These are phyloP conservation scores for Nasonia oneida DNA, from an alignment of 2,888 invertebrate species.

Conservation along the genomic window DNA sequence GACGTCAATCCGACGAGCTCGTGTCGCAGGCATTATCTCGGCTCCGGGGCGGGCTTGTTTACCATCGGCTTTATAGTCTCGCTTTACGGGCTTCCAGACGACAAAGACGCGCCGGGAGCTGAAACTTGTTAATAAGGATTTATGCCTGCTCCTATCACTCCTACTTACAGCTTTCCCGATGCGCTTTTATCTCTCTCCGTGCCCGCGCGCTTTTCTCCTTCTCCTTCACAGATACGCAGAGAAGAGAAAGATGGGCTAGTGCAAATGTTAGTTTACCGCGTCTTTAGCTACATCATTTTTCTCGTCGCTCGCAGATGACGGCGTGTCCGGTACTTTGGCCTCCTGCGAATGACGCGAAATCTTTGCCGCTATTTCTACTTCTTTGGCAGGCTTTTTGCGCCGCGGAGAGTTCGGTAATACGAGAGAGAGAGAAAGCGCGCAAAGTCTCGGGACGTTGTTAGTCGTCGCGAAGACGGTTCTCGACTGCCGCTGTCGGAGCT, in stretches of 20 bases:
- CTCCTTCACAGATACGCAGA: background rate
- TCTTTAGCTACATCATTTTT: conserved; percentile 45
- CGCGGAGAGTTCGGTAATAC: background rate
- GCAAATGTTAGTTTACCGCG: conserved; percentile 41
- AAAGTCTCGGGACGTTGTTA: conserved; percentile 1
- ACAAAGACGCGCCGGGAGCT: background rate
- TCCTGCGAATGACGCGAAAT: conserved; percentile 58
- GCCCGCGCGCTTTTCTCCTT: too few species aligned
- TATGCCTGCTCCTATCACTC: background rate
- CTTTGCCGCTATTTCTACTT: conserved; percentile 47
- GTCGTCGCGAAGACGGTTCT: background rate
- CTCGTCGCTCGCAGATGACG: conserved; percentile 9
- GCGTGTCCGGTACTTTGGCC: conserved; percentile 53
- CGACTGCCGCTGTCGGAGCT: conserved; percentile 6
- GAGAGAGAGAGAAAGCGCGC: background rate
- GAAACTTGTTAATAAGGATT: conserved; percentile 55
- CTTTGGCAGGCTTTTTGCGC: background rate
- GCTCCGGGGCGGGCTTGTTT: conserved; percentile 23
- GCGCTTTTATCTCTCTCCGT: conserved; percentile 28
- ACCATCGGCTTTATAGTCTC: conserved; percentile 36
- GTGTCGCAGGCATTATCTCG: conserved; percentile 13
- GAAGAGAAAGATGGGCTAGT: background rate
- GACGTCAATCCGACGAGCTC: conserved; percentile 19
- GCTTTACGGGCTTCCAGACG: conserved; percentile 16
- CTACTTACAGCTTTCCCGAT: conserved; percentile 15